Evolutionary conservation across 2,113 vertebrate genomes (phyloP).

Genomic region (Atractosteus spatula): DNA sequence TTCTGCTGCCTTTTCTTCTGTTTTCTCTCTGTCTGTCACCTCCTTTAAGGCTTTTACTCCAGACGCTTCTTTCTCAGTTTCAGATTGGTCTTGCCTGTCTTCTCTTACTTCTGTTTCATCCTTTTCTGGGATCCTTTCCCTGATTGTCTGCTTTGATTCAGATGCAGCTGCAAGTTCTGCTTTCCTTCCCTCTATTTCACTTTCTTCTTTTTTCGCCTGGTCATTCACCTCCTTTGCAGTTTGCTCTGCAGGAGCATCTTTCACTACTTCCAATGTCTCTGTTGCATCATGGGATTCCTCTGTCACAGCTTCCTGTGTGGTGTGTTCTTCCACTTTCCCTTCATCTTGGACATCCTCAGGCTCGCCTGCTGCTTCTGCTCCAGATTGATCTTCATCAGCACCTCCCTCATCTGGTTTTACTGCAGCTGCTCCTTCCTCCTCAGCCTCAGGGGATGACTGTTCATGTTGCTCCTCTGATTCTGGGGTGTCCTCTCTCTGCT

Average conservation of each 20-base stretch:
- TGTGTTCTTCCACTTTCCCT: not conserved
- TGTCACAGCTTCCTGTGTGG: no score
- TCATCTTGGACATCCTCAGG: not conserved
- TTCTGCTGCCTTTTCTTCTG: not conserved
- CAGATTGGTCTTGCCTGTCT: not conserved
- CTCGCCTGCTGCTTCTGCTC: conserved; percentile 8
- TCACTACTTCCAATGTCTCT: no score
- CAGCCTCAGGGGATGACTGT: no score
- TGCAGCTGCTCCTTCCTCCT: not conserved
- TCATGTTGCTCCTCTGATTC: not conserved
- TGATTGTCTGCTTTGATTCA: no score
- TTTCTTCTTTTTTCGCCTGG: no score
- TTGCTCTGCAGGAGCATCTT: no score
- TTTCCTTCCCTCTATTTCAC: no score
- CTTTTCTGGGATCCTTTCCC: not conserved
- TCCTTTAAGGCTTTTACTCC: conserved; percentile 11
- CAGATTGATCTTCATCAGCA: conserved; percentile 16
- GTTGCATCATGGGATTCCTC: no score
- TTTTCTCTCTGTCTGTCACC: not conserved
- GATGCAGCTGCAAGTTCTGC: no score
- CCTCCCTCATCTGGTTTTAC: not conserved
- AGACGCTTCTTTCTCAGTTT: not conserved
- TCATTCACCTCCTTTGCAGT: no score
- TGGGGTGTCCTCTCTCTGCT: not conserved
- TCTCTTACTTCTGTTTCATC: conserved; percentile 5